Conservation (phyloP, 2,113 vertebrate genomes). For the Ardeotis arabs region DNA sequence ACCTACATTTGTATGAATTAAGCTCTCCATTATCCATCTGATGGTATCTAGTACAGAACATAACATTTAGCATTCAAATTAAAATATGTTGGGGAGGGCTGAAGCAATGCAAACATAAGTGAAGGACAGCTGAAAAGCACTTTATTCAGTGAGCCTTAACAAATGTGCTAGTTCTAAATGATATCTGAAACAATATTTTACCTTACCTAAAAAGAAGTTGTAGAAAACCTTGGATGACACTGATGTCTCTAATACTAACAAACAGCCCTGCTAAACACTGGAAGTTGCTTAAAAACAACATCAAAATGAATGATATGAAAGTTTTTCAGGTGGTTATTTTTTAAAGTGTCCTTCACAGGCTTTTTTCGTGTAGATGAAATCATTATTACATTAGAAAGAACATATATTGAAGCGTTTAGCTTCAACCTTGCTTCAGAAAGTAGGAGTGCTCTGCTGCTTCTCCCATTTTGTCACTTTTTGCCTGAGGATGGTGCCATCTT, state of each 20-base stretch:
- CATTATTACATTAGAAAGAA: background rate
- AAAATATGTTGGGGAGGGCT: fast-evolving
- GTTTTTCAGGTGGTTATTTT: background rate
- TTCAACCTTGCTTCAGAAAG: background rate
- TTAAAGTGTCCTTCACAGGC: background rate
- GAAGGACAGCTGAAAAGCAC: background rate
- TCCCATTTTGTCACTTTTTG: background rate
- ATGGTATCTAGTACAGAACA: background rate
- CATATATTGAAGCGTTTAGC: background rate
- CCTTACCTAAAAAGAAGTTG: background rate
- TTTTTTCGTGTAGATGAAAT: background rate
- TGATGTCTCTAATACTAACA: background rate
- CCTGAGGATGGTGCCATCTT: background rate
- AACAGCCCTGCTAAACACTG: background rate
- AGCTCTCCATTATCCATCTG: background rate
- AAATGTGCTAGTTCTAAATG: background rate
- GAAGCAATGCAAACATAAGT: background rate
- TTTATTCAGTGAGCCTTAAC: background rate
- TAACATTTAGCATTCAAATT: background rate
- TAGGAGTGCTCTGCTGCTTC: background rate
- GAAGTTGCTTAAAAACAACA: background rate
- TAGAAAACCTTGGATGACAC: background rate
- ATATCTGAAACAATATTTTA: background rate
- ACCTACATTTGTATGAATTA: background rate
- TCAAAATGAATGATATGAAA: background rate